These are phyloP conservation scores for Hoplodrina blanda DNA, from an alignment of 2,888 invertebrate genomes.

Conservation along the genomic window DNA sequence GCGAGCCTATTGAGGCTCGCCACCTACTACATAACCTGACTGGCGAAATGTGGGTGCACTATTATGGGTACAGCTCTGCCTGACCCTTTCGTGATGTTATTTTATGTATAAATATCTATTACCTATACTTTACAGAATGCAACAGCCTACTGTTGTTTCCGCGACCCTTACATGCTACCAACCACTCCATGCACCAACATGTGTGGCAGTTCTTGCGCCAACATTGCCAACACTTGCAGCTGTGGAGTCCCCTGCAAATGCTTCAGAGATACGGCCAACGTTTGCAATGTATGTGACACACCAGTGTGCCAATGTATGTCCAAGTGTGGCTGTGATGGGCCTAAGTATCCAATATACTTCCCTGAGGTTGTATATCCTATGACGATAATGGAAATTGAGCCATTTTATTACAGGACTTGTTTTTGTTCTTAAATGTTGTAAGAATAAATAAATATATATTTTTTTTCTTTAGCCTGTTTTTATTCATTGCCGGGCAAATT, in stretches of 20 bases:
- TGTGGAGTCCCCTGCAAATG: slow-evolving; percentile 59
- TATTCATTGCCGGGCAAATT: too few species aligned
- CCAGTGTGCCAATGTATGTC: slow-evolving; percentile 60
- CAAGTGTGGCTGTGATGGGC: slow-evolving; percentile 31
- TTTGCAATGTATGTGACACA: slow-evolving; percentile 61
- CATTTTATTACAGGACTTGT: slow-evolving; percentile 71
- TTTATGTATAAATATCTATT: not conserved
- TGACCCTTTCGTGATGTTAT: too few species aligned
- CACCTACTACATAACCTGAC: too few species aligned
- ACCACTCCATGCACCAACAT: slow-evolving; percentile 58
- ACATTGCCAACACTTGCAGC: slow-evolving; percentile 14
- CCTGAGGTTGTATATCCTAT: slow-evolving; percentile 80
- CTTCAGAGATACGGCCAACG: slow-evolving; percentile 63
- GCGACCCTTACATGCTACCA: slow-evolving; percentile 63
- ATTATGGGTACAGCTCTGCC: too few species aligned
- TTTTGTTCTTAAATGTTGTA: slow-evolving; percentile 34
- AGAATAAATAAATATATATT: slow-evolving; percentile 20
- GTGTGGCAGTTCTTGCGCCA: slow-evolving; percentile 56
- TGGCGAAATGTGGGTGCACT: too few species aligned
- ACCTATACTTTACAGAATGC: slow-evolving; percentile 65
- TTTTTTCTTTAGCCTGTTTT: not conserved
- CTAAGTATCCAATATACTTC: slow-evolving; percentile 70
- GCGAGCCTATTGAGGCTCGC: too few species aligned
- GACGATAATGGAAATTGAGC: slow-evolving; percentile 69
- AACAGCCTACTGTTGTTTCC: slow-evolving; percentile 68